Evolutionary conservation across 2,113 vertebrate genomes (phyloP), one percentile per base, ranked within the genome.

Genomic region (Orthonyx spaldingii): DNA sequence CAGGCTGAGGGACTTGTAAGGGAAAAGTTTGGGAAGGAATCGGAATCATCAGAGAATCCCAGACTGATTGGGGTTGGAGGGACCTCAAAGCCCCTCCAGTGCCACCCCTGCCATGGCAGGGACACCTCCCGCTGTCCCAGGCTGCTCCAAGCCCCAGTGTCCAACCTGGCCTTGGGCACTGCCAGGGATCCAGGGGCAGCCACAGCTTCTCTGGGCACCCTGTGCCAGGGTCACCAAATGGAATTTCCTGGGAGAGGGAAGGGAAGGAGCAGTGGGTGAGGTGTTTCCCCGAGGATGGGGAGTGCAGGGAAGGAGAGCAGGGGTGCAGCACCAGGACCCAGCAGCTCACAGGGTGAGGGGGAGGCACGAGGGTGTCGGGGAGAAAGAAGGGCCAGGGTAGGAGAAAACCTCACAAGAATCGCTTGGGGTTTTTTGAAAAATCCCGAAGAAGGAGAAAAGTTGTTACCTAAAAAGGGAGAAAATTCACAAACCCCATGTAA

Each of bases 61-160:
- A 37, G 27, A 18, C 0, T 18, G 27, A 27, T 6, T 46, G 39
- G 68, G 39, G 33, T 1, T 60, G 30, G 4, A 83, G 7, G 37
- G 68, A 63, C 4, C 6, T 6, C 0, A 63, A 4, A 72, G 0
- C n/a, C 9, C 78, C 41, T 0, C 44, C 35, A 33, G 26, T 17
- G 3, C 77, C 61, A 37, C 4, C 39, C 75, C 50, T 20, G 33
- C 50, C 41, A 6, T 27, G 63, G 42, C 78, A 69, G 64, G 78
- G 78, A 59, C 78, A 33, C 20, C 33, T 80, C 1, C 41, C 50
- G 46, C n/a, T 56, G 42, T 8, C 27, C 61, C 77, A 66, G 33
- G 49, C 4, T 24, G 77, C 39, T 79, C 49, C 75, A 2, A 78
- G 47, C 75, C 75, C 59, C 69, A 71, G 2, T 21, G 15, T 44